Evolutionary conservation across 2,113 vertebrate genomes (phyloP), one percentile per base, ranked within the genome.

Genomic region (Gymnogyps californianus): DNA sequence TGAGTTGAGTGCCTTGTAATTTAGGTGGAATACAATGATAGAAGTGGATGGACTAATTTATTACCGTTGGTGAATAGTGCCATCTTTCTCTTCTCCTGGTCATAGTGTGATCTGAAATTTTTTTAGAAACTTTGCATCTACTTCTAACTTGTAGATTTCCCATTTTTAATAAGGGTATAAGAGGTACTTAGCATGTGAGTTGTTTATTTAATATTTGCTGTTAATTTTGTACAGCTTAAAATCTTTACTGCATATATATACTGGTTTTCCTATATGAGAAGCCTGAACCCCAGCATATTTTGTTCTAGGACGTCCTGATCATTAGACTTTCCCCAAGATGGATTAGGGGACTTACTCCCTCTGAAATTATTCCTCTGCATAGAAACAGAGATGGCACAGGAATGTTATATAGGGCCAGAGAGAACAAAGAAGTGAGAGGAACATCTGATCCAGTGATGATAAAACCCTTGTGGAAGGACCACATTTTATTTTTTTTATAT

Each of bases 341-440:
- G 9, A 34, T 36, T 32, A 20, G 25, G 13, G 4, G 3, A 47
- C 24, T 74, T 79, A 6, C 1, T 72, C 8, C 12, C 24, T 65
- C 34, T 90, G 22, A 40, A 59, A 44, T 65, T 44, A 31, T 55
- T 66, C 16, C 15, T 36, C 46, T 49, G 24, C 17, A 5, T 29
- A 40, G 72, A 79, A 87, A 67, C 10, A 75, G 34, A 74, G 20
- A 54, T 54, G 34, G 3, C 10, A 65, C 74, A 54, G 32, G 24
- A 42, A 82, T 38, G 7, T 46, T 85, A 9, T 0, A 0, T 0
- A 25, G 2, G 2, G 7, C 2, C 8, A 32, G 11, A 80, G 8
- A 52, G 36, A 81, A 31, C 4, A 71, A 84, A 87, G 34, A 54
- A 66, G 7, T 7, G 25, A 75, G 16, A 38, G 14, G 29, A 54